Evolutionary conservation across 2,888 invertebrate species (phyloP).

Genomic region (Dasysyrphus tricinctus): DNA sequence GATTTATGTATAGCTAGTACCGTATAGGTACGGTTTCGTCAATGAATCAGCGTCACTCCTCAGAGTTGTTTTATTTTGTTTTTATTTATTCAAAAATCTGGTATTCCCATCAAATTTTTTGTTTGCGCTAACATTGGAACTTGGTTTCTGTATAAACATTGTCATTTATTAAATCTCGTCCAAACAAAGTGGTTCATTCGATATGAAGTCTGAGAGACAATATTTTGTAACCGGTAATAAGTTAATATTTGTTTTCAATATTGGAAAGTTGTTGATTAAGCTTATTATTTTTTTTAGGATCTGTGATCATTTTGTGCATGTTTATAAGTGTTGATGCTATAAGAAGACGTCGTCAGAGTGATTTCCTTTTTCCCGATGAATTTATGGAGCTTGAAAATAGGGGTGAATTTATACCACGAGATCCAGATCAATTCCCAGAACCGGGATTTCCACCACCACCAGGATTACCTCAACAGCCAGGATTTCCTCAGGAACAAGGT

Average conservation of each 20-base stretch:
- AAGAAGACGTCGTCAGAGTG: slow-evolving; percentile 37
- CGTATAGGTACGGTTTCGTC: background rate
- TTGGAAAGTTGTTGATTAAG: background rate
- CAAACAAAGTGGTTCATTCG: slow-evolving; percentile 16
- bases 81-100: slow-evolving; percentile 20
- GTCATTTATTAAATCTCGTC: slow-evolving; percentile 2
- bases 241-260: background rate
- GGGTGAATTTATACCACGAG: background rate
- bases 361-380: slow-evolving; percentile 56
- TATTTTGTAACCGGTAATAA: slow-evolving; percentile 8
- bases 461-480: background rate
- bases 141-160: background rate
- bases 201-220: background rate
- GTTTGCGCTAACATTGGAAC: background rate
- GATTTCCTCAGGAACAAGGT: background rate
- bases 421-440: background rate
- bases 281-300: background rate
- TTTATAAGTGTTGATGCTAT: background rate
- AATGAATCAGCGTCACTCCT: background rate
- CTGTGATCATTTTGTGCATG: slow-evolving; percentile 22
- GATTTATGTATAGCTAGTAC: slow-evolving; percentile 1
- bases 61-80: background rate
- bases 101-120: background rate
- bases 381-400: slow-evolving; percentile 11
- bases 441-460: background rate